Conservation (phyloP, 2,888 invertebrate species). For the Cosmopolites sordidus region DNA sequence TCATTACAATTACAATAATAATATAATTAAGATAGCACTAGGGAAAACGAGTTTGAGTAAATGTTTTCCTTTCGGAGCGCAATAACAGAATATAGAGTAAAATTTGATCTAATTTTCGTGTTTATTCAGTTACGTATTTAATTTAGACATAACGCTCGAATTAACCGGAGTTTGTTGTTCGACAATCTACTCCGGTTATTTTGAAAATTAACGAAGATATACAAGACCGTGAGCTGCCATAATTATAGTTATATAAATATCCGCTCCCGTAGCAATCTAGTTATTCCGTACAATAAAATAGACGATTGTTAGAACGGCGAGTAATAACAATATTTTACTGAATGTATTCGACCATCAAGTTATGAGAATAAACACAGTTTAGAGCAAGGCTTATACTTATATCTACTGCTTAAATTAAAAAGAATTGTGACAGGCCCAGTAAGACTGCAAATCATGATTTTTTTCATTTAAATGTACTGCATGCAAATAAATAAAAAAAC, state of each 20-base stretch:
- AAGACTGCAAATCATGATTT: no score
- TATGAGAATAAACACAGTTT: no score
- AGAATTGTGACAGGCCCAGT: no score
- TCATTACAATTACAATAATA: background rate
- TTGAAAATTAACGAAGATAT: background rate
- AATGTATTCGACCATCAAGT: no score
- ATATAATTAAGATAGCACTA: background rate
- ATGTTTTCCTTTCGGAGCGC: background rate
- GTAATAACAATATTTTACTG: background rate
- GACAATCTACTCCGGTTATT: background rate
- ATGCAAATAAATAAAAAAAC: no score
- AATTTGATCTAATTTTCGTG: background rate
- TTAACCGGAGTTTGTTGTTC: background rate
- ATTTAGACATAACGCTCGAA: background rate
- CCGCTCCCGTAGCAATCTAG: background rate
- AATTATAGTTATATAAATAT: background rate
- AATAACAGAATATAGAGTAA: background rate
- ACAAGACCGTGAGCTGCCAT: background rate
- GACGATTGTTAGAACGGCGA: background rate
- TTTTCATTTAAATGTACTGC: no score
- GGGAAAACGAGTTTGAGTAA: background rate
- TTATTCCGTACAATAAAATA: background rate
- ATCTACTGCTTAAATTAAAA: no score
- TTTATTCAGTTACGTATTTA: slow-evolving; percentile 1
- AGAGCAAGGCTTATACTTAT: no score